Evolutionary conservation across 2,797 vertebrate genomes (phyloP).

Genomic region (Cryptoblepharus egeriae): DNA sequence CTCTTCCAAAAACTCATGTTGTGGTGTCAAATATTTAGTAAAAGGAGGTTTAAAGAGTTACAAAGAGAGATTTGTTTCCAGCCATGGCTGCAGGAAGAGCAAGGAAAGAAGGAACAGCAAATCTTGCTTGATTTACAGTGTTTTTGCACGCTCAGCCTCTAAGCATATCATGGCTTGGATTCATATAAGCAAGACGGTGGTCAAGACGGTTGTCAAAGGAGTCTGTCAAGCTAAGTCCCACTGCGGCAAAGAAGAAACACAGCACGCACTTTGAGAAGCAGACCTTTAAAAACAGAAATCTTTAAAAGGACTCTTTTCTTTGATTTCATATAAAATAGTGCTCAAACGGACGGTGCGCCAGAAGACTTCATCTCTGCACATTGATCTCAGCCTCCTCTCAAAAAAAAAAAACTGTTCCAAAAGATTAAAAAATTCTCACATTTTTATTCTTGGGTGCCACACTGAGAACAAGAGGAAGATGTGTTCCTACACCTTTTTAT

Average conservation of each 20-base stretch:
- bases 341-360: not conserved
- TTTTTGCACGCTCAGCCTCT: not conserved
- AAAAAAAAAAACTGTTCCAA: too few species aligned
- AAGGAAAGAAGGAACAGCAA: conserved; percentile 15
- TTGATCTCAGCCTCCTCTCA: not conserved
- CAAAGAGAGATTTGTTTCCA: conserved; percentile 33
- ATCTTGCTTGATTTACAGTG: not conserved
- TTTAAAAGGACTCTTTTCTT: conserved; percentile 14
- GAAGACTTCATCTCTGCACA: not conserved
- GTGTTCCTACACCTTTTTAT: too few species aligned
- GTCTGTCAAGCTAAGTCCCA: not conserved
- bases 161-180: not conserved
- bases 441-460: too few species aligned
- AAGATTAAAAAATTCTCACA: too few species aligned
- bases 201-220: not conserved
- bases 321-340: conserved; percentile 8
- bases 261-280: not conserved
- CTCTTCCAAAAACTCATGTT: not conserved
- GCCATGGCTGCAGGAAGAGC: conserved; percentile 8
- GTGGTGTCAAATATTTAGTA: not conserved
- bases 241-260: not conserved
- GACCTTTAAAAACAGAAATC: conserved; percentile 10
- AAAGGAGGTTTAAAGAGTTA: conserved; percentile 25
- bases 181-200: not conserved
- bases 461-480: too few species aligned